These are phyloP conservation scores for Gymnoscopelus braueri DNA, from an alignment of 2,797 vertebrate genomes.

Conservation along the genomic window DNA sequence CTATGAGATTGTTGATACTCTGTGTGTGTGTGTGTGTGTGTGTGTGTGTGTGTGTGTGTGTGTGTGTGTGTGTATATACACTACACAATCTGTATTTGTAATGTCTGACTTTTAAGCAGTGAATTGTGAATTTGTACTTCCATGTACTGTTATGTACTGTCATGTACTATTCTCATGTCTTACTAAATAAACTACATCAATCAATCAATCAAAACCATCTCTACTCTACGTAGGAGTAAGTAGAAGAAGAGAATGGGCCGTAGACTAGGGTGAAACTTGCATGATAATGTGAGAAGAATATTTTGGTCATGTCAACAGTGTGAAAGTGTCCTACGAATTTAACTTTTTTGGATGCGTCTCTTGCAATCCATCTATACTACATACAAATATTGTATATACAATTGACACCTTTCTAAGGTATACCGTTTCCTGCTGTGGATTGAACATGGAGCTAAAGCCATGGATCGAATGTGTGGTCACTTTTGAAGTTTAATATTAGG, in stretches of 20 bases:
- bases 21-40: neutral
- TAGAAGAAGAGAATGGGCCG: neutral
- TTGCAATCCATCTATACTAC: constrained; percentile 44
- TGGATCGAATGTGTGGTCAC: constrained; percentile 50
- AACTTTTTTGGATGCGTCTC: constrained; percentile 39
- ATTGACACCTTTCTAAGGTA: constrained; percentile 14
- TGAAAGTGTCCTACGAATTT: constrained; percentile 35
- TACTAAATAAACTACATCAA: too few species aligned
- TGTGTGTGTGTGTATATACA: neutral
- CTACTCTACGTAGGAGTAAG: too few species aligned
- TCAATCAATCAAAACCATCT: too few species aligned
- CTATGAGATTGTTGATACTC: neutral
- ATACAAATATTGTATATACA: neutral
- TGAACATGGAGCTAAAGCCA: constrained; percentile 30
- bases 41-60: neutral
- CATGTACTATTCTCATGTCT: too few species aligned
- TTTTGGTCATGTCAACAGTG: constrained; percentile 25
- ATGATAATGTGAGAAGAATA: constrained; percentile 15
- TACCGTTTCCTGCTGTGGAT: constrained; percentile 23
- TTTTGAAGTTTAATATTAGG: constrained; percentile 56
- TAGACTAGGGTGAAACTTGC: constrained; percentile 15
- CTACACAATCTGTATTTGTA: too few species aligned
- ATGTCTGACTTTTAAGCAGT: too few species aligned
- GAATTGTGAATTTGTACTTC: too few species aligned
- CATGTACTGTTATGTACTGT: too few species aligned